Evolutionary conservation across 2,888 invertebrate genomes (phyloP), one percentile per base, ranked within the genome.

Genomic region (Lithophane ornitopus): DNA sequence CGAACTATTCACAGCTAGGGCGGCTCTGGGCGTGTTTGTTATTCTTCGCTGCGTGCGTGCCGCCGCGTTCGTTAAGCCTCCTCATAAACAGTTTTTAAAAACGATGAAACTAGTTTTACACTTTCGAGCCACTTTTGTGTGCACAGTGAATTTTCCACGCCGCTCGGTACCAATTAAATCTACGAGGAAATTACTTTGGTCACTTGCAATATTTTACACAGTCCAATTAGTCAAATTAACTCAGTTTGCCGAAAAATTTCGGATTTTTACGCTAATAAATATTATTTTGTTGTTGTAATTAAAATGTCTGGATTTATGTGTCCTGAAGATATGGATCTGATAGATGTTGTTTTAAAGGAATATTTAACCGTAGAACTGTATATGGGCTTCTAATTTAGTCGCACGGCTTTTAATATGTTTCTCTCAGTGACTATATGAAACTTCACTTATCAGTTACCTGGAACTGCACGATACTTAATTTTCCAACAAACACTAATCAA

Each of bases 1-100:
- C 39, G 61, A 61, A 80, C 74, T 87, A 87, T 84, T 86, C 80
- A 84, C 84, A 77, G 85, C 81, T 82, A 85, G 89, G 87, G 88
- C 79, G 78, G 72, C 81, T 78, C 81, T 87, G 85, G 86, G 87
- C 84, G 88, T 84, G 85, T 87, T 87, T 87, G 84, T 87, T 90
- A 89, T 89, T 89, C 78, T 84, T 87, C 74, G 69, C 71, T 78
- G 85, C 88, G 90, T 91, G 92, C 91, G 92, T 93, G 92, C 89
- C 86, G 74, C 79, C 82, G 91, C 91, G 85, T 93, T 88, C 87
- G 89, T 91, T 90, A 85, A 89, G 80, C 85, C 82, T 85, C 62
- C 77, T 81, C 82, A 87, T 87, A 89, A 89, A 89, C 86, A 89
- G 77, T 88, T 90, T 90, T 90, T 88, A 84, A 89, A 91, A 89